Evolutionary conservation across 2,888 invertebrate species (phyloP), one percentile per base, ranked within the genome.

Genomic region (Trilocha varians): DNA sequence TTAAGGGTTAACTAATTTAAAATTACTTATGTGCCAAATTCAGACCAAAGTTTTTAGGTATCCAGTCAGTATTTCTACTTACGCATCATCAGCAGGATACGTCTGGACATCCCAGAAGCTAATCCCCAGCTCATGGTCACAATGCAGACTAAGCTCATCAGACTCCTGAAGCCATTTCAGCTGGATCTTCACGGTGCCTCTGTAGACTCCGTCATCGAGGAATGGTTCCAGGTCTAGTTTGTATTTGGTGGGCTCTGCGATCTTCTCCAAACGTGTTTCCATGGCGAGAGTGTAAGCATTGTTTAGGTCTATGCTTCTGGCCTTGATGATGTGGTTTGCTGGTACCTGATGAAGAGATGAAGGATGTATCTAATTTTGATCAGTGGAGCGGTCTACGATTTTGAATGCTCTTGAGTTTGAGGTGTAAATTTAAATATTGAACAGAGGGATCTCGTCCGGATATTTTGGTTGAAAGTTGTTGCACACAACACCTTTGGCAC

Each of bases 281-380:
- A 90, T 87, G 33, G 90, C 88, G 8, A 91, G 70, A 1, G 88
- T 83, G 56, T 91, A 88, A 0, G 91, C 88, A 47, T 91, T 91
- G 54, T 91, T 91, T 40, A 93, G 70, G 61, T 93, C 93, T 47
- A 93, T 91, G 59, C 93, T 93, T 39, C 86, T 74, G 0, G 79
- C 66, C 48, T 78, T 78, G 36, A 82, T 80, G 42, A 84, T 79
- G 52, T 84, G 79, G 13, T 60, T 42, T 0, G 66, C 59, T 43
- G 62, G 53, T 8, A 57, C 59, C 69, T 71, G 52, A n/a, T n/a
- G n/a, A n/a, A n/a, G n/a, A n/a, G n/a, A n/a, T n/a, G n/a, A n/a
- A n/a, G n/a, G n/a, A n/a, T n/a, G n/a, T n/a, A n/a, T n/a, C n/a
- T n/a, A n/a, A n/a, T n/a, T n/a, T n/a, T n/a, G n/a, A n/a, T n/a